Base-by-base conservation (phyloP, 2,888 invertebrate genomes). In the Drosophila lacicola region DNA sequence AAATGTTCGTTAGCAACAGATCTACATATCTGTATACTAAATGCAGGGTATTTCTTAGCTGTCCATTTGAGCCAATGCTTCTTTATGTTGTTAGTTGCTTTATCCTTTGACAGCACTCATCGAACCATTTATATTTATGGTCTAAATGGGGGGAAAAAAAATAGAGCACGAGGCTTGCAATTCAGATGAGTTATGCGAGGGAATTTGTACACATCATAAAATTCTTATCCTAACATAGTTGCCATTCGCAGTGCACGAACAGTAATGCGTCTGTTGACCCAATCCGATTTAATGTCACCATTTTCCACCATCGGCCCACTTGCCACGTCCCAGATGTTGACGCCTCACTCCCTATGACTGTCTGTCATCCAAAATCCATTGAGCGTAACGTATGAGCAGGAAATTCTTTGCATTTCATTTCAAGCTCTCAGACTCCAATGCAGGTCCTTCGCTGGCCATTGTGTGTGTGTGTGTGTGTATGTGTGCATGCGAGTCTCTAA, bases 321-420 rank as follows among this genome's bases (percentile, higher is more conserved):
- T 54, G 34, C 34, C 39, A 42, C 42, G 36, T 33, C 13, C 62
- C 50, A 44, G 17, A 37, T 39, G 50, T 34, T 64, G 50, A 64
- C 33, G 50, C 21, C 14, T 19, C n/a, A 13, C 44, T 6, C 37
- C 8, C 34, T 10, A 50, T 3, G 37, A 39, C 46, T 25, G 57
- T 58, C 61, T 74, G 64, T 72, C 81, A 66, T 70, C 53, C 44
- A 17, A 56, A 80, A 68, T 72, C 72, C 63, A 78, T 78, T 60
- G 65, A 78, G 72, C 75, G 72, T 62, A 70, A 71, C 71, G 64
- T 62, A 70, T 72, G 68, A 68, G 63, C 55, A 60, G 56, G 42
- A 50, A 67, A 76, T 63, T 74, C 65, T 54, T 57, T 51, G 67
- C 56, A 68, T 70, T 67, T 69, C 80, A 76, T 60, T 55, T 36